Conservation (phyloP, 1,140 invertebrate species). For the Vanessa atalanta region DNA sequence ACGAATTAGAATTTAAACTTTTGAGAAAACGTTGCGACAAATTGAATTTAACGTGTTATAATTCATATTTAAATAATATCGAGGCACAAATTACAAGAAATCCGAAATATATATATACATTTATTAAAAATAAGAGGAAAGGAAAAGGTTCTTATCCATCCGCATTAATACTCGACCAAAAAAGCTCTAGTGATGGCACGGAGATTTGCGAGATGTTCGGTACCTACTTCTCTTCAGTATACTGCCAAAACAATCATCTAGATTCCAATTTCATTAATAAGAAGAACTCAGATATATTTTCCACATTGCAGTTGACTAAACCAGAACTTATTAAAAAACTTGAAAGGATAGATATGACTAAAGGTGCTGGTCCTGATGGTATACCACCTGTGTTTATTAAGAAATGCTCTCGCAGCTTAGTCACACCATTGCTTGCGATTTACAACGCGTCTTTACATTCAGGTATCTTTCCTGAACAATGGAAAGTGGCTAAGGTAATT, state of each 20-base stretch:
- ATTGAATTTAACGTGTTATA: too few relatives aligned
- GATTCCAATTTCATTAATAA: background rate
- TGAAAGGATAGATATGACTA: background rate
- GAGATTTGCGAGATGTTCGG: background rate
- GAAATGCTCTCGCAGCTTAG: background rate
- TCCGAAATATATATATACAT: background rate
- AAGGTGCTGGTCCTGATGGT: background rate
- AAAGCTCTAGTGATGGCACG: background rate
- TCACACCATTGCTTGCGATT: too few relatives aligned
- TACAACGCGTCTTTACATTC: background rate
- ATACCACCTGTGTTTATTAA: background rate
- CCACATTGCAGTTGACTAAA: background rate
- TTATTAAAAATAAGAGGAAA: background rate
- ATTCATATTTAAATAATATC: background rate
- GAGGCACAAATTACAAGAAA: background rate
- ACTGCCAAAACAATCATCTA: background rate
- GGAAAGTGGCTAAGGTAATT: slow-evolving; percentile 32
- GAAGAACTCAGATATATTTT: background rate
- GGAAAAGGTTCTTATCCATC: background rate
- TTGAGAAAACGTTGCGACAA: too few relatives aligned
- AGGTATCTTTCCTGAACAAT: slow-evolving; percentile 27
- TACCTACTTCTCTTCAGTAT: background rate
- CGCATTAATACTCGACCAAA: background rate
- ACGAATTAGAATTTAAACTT: too few relatives aligned
- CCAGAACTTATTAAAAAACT: too few relatives aligned